Conservation (phyloP, 2,888 invertebrate genomes). For the Gasteruption jaculator region DNA sequence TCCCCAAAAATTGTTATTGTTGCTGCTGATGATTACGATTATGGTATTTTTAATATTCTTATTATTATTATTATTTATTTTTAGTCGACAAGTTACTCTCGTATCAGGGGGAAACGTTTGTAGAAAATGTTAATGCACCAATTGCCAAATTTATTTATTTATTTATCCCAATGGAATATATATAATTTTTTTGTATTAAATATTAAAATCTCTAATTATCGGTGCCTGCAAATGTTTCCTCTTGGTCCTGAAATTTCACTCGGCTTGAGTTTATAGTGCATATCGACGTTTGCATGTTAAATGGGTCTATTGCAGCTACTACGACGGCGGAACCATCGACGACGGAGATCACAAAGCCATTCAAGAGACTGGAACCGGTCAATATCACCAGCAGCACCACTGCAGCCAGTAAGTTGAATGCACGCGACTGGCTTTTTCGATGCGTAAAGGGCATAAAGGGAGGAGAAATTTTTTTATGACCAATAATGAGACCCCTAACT, state of each 20-base stretch:
- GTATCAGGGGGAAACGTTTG: background rate
- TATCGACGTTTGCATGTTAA: conserved; percentile 49
- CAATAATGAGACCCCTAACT: background rate
- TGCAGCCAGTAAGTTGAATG: conserved; percentile 39
- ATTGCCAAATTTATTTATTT: conserved; percentile 28
- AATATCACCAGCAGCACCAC: conserved; percentile 33
- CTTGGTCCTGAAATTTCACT: no score
- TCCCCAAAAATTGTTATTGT: no score
- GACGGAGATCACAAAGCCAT: conserved; percentile 36
- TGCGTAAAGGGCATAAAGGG: background rate
- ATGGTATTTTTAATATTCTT: no score
- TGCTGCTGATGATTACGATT: no score
- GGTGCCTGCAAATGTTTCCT: no score
- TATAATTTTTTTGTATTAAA: no score
- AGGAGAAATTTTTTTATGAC: background rate
- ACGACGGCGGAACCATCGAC: conserved; percentile 44
- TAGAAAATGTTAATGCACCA: conserved; percentile 7
- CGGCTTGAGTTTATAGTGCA: no score
- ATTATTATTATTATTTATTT: no score
- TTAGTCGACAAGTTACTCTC: background rate
- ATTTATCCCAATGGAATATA: no score
- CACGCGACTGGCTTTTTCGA: conserved; percentile 18
- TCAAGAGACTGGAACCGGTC: conserved; percentile 40
- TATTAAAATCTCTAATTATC: no score
- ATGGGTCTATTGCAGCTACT: conserved; percentile 46